Base-by-base conservation (phyloP, 1,140 invertebrate genomes). In the Neotoxoptera formosana region DNA sequence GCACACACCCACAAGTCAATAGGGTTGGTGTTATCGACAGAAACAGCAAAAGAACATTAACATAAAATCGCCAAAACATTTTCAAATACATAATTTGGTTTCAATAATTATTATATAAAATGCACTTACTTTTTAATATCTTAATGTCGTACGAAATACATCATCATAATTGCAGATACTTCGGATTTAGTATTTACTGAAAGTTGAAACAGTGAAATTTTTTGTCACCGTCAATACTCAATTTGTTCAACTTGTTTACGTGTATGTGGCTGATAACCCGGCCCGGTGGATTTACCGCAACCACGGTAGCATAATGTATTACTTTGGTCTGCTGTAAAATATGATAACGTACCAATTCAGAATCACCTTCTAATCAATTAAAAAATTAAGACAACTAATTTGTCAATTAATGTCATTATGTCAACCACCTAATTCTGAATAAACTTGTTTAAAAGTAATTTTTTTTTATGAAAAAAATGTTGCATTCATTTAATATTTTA, bases 201-300 rank as follows among this genome's bases (percentile, higher is more conserved):
- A 30, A 86, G 34, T 36, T 36, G 20, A 30, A 84, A 41, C 36
- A 41, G 34, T 0, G 25, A 87, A 48, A 87, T n/a, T 45, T 7
- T 7, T 84, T 2, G 36, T 41, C 83, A 41, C 14, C 41, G 11
- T 4, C 83, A 25, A 25, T 36, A 41, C 23, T 48, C 47, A 34
- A 48, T 88, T 34, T 30, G 47, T 48, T 47, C 47, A 48, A 88
- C 86, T 88, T 88, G 86, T 88, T 88, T 88, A 88, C 86, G 86
- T 88, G 84, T 87, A 87, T 87, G 84, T 48, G 51, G 47, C 86
- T 88, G 86, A 48, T 88, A 88, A n/a, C 47, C 14, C 23, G 41
- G n/a, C 47, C 86, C 47, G 86, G 47, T 48, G 14, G n/a, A 88
- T n/a, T 17, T n/a, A 88, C 30, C 30, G 17, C 47, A 34, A 88